Base-by-base conservation (phyloP, 2,888 invertebrate genomes). In the Rhogogaster chlorosoma region DNA sequence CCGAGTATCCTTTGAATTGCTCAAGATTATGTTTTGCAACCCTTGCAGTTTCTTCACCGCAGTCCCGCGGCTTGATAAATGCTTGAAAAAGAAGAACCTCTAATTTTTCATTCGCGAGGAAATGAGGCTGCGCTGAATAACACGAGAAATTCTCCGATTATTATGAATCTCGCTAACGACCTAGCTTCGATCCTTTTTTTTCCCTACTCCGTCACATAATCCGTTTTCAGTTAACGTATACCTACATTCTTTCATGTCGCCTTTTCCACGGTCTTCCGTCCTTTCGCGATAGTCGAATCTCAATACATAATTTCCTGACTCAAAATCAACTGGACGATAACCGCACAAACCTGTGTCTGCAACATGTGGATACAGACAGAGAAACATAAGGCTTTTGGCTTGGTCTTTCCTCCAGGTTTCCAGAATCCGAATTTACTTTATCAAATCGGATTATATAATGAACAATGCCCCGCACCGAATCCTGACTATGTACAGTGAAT, bases 21-120 rank as follows among this genome's bases (percentile, higher is more conserved):
- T 90, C 89, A 90, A 91, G 92, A 91, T 92, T 92, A 91, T 90
- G 88, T 92, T 91, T 88, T 90, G 91, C 90, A 89, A 89, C 87
- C 87, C 89, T 86, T 89, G 90, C 90, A 91, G 89, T 91, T 91
- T 90, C 88, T 87, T 86, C 89, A 83, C 80, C 61, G 67, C 86
- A 86, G 86, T 87, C 87, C 49, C 77, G 49, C 77, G 89, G 85
- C 89, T 90, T 92, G 91, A 92, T 91, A 91, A 91, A 91, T 90
- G 89, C 88, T 87, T 83, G 84, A 84, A 84, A 84, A 84, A 84
- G 49, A 57, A 73, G 84, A 61, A 84, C 71, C 84, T 75, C 38
- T 84, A 75, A 84, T 84, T 84, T 84, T 84, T 84, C 84, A 84
- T 84, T 61, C 84, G 77, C 83, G 49, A 87, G 87, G 88, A 90